Percentiles rank a stretch among this genome's conserved stretches.
These are phyloP conservation scores for Cyprinella venusta DNA, from an alignment of 2,797 vertebrate genomes.

Conservation along the genomic window DNA sequence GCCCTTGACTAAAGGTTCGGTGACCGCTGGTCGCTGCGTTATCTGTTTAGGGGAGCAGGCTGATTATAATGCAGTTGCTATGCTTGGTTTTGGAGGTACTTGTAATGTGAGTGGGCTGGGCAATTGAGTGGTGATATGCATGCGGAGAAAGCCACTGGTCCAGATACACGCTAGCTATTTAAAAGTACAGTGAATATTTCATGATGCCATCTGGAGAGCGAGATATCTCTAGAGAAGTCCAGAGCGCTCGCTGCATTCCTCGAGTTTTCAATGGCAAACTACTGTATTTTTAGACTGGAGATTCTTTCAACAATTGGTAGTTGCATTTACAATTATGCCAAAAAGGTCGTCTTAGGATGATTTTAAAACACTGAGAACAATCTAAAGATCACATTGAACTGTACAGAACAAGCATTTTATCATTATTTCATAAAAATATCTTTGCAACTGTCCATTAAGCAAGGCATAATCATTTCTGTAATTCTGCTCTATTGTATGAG, in stretches of 20 bases:
- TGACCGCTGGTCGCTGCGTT: not conserved
- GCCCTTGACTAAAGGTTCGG: constrained; percentile 10
- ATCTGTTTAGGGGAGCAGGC: constrained; percentile 7
- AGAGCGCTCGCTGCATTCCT: constrained; percentile 19
- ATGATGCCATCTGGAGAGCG: constrained; percentile 55
- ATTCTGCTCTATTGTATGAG: not conserved
- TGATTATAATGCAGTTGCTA: constrained; percentile 31
- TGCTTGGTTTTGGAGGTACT: constrained; percentile 20
- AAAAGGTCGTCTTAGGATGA: not conserved
- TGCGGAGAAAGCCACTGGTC: constrained; percentile 32
- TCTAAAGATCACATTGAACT: not conserved
- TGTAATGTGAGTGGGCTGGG: constrained; percentile 24
- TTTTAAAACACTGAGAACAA: not conserved
- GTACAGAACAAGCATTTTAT: not conserved
- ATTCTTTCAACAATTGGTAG: not conserved
- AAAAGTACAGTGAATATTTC: constrained; percentile 60
- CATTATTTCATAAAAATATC: too few species aligned
- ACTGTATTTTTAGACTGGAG: not conserved
- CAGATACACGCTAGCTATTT: constrained; percentile 25
- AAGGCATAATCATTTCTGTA: not conserved
- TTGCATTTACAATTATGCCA: not conserved
- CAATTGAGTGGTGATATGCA: constrained; percentile 32
- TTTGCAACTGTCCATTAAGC: not conserved
- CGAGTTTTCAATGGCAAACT: constrained; percentile 24
- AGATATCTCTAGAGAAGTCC: constrained; percentile 44